Base-by-base conservation (phyloP, 1,140 invertebrate species). In the Solenopsis invicta region DNA sequence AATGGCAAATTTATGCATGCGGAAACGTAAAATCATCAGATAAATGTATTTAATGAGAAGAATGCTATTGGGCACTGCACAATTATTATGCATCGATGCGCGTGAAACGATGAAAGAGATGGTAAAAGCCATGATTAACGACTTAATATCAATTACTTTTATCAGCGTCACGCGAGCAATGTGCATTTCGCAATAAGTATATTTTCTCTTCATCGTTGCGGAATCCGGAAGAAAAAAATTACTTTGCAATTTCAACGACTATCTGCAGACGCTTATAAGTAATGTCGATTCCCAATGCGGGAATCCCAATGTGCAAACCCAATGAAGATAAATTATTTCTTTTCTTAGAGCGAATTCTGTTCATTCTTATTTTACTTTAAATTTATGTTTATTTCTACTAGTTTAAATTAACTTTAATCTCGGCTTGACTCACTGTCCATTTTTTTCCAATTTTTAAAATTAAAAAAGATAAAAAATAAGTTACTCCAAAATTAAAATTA, bases 91-190 rank as follows among this genome's bases (percentile, higher is more conserved):
- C 12, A 37, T 1, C 50, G n/a, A 59, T 41, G 56, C 21, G 18
- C 21, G 21, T 77, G 41, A 41, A 18, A 29, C 24, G 34, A 61
- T 48, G 8, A 13, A 77, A 64, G 34, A 64, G 4, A 21, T 1
- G 0, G 8, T 41, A 34, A 64, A 48, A 64, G 41, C 41, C 5
- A 2, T 74, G n/a, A 45, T 21, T 76, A 61, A 59, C 37, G 8
- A 6, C 21, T 59, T 77, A 64, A 77, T 64, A 64, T 64, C 41
- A n/a, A 48, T 0, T 8, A 21, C 1, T 76, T 76, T 34, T 34
- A 64, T 77, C 50, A 56, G 10, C 13, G 13, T 76, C 41, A 48
- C 41, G 41, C 24, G n/a, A 78, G 24, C 52, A 29, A 75, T 37
- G 8, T 13, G 18, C 50, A 56, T 56, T 75, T 64, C 56, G 10